Evolutionary conservation across 2,113 vertebrate species (phyloP), one percentile per base, ranked within the genome.

Genomic region (Chunga burmeisteri): DNA sequence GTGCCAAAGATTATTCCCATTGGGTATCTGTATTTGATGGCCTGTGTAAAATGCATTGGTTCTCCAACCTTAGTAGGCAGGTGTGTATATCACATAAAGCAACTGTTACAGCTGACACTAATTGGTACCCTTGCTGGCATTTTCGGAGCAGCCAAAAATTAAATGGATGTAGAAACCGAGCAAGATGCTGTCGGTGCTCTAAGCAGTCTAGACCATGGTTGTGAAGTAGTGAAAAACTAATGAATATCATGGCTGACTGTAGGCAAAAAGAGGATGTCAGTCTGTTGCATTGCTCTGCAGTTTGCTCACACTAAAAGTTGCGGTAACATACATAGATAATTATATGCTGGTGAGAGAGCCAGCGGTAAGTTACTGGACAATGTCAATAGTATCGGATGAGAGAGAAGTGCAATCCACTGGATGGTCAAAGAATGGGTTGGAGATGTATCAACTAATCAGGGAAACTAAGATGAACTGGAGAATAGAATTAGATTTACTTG

Each of bases 21-120:
- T 88, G 89, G 86, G 82, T 55, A 4, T 56, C 89, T 66, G 65
- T 95, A 92, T 88, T 82, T 94, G 96, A 93, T 97, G 95, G 86
- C 50, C 89, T 86, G 36, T 93, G 78, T 77, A 62, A 97, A 96
- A 94, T 70, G 66, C 49, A 55, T 58, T 1, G 58, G 6, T 77
- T 77, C 66, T 55, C 32, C 50, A 62, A 3, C 58, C 42, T 46
- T 71, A 14, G 18, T 42, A 40, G 95, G 93, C 94, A 97, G 93
- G 74, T 95, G 94, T 67, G 68, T 89, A 25, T 38, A 73, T 90
- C 93, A 52, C 50, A 9, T 5, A 53, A 29, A 91, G 89, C 88
- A 92, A 87, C 89, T 94, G 84, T 77, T 85, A 27, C 25, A 86
- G 85, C 84, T 96, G 94, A 93, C 91, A 86, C 84, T 95, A 90